Conservation (phyloP, 2,113 vertebrate species). For the Agapornis roseicollis region DNA sequence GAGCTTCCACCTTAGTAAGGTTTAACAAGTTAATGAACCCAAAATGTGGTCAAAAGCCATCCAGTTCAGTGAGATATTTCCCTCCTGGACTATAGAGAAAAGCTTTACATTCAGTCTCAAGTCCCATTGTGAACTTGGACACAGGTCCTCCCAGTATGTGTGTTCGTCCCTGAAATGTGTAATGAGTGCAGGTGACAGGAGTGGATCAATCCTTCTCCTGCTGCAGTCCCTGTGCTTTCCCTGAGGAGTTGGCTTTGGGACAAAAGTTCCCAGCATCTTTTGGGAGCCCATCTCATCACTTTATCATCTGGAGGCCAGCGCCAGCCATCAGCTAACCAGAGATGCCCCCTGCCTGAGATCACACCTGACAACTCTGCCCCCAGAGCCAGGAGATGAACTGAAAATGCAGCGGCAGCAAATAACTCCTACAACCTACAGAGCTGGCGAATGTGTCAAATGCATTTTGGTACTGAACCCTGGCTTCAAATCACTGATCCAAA, state of each 20-base stretch:
- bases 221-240: background rate
- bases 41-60: background rate
- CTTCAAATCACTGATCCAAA: slow-evolving; percentile 28
- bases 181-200: background rate
- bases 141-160: rapidly evolving
- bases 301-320: background rate
- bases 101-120: background rate
- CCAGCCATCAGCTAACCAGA: background rate
- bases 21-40: background rate
- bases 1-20: background rate
- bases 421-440: background rate
- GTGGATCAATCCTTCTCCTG: background rate
- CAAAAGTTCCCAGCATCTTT: background rate
- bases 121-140: background rate
- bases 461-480: background rate
- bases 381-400: background rate
- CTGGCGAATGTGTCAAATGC: slow-evolving; percentile 7
- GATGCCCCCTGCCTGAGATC: background rate
- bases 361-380: background rate
- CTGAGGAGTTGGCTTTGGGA: background rate
- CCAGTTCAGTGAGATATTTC: background rate
- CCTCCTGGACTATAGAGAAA: background rate
- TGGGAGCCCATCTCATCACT: background rate
- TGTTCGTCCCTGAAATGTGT: background rate
- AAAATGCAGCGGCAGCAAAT: background rate